Conservation (phyloP, 2,888 invertebrate species). For the Amblyjoppa fuscipennis region DNA sequence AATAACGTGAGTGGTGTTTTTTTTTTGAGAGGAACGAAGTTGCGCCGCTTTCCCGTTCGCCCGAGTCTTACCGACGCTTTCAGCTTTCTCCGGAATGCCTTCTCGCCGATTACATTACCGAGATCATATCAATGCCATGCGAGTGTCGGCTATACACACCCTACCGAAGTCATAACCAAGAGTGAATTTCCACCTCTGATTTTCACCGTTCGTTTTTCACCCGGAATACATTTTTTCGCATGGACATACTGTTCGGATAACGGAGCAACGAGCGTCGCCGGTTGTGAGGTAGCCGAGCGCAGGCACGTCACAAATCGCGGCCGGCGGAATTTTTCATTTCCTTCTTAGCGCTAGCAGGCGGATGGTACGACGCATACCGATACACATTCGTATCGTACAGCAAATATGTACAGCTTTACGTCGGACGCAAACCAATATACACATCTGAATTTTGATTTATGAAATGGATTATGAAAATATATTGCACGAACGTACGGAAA, state of each 20-base stretch:
- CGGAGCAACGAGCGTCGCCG: slow-evolving; percentile 9
- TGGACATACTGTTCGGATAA: slow-evolving; percentile 42
- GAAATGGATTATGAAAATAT: slow-evolving; percentile 46
- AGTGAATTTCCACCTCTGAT: slow-evolving; percentile 43
- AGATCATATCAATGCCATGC: slow-evolving; percentile 56
- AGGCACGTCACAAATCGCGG: slow-evolving; percentile 57
- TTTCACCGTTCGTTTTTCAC: slow-evolving; percentile 4
- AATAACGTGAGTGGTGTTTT: slow-evolving; percentile 28
- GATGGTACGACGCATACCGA: neutral
- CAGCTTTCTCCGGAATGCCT: slow-evolving; percentile 19
- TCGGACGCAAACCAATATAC: slow-evolving; percentile 7
- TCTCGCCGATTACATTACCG: slow-evolving; percentile 59
- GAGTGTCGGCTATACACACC: neutral
- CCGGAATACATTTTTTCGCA: slow-evolving; percentile 44
- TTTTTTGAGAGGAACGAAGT: slow-evolving; percentile 24
- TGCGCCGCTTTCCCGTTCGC: slow-evolving; percentile 38
- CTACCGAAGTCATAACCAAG: slow-evolving; percentile 15
- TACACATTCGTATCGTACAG: neutral
- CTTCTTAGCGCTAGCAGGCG: slow-evolving; percentile 31
- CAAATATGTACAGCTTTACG: neutral
- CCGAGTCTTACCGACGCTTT: slow-evolving; percentile 37
- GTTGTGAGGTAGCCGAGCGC: slow-evolving; percentile 16
- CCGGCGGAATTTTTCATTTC: slow-evolving; percentile 63
- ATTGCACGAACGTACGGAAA: slow-evolving; percentile 1
- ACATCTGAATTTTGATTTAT: slow-evolving; percentile 33